Conservation (phyloP, 1,140 invertebrate species). For the Procambarus virginalis region DNA sequence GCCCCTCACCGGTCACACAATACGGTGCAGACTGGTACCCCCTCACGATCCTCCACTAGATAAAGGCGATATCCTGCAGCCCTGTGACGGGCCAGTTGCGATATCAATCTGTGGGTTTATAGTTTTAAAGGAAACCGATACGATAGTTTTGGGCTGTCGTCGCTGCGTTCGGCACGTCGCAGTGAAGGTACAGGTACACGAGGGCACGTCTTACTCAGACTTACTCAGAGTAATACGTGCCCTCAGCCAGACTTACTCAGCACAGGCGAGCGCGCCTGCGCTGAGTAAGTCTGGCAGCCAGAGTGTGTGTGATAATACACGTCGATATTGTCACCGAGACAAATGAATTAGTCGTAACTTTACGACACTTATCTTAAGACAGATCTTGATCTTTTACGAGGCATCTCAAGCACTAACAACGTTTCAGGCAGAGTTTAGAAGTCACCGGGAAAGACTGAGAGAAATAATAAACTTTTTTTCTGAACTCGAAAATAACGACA, state of each 20-base stretch:
- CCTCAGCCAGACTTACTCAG: no score
- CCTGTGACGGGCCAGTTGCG: not conserved
- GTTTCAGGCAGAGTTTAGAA: not conserved
- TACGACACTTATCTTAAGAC: not conserved
- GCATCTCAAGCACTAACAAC: not conserved
- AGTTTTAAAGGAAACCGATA: not conserved
- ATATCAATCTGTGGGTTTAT: not conserved
- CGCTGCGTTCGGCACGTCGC: not conserved
- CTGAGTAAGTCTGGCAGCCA: not conserved
- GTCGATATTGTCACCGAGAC: not conserved
- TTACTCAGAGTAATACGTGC: no score
- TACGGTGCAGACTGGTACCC: not conserved
- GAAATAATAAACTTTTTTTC: not conserved
- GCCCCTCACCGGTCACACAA: no score
- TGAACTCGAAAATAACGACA: no score
- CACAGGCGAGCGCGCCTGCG: not conserved
- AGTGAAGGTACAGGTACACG: not conserved
- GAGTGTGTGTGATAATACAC: not conserved
- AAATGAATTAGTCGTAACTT: not conserved
- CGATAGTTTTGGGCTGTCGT: not conserved
- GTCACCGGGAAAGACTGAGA: not conserved
- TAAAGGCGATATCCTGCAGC: not conserved
- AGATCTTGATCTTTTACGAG: not conserved
- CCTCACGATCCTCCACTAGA: not conserved
- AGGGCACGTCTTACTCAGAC: no score